Base-by-base conservation (phyloP, 2,888 invertebrate species). In the Microctonus hyperodae region DNA sequence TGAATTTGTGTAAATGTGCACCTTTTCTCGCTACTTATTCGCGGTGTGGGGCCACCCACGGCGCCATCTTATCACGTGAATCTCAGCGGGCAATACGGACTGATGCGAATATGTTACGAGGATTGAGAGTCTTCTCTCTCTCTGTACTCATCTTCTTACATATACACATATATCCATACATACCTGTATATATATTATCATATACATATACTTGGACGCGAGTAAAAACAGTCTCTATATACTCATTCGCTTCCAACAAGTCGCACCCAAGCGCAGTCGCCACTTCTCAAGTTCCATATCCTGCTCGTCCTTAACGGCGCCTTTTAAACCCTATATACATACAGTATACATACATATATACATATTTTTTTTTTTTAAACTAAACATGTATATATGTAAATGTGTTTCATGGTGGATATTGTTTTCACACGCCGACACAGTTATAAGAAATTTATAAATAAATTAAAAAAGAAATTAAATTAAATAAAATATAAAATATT, bases 1-100 rank as follows among this genome's bases (percentile, higher is more conserved):
- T 23, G 20, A n/a, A 28, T 20, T 23, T 60, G 35, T 35, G 48
- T 55, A 55, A 60, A 61, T 60, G 60, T 61, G 44, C 25, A 3
- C 37, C 50, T 40, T 44, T 44, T 44, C 44, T 44, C 44, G 56
- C 13, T 44, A 64, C 64, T 64, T 63, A 44, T 48, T 73, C 70
- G 70, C 71, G 70, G 55, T 68, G 67, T 64, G 62, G 67, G 83
- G 77, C 83, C 83, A 83, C 83, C 83, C 83, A 83, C 82, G 76
- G 79, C 76, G 83, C 79, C 79, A 79, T 77, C 79, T 82, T 82
- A 83, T 83, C 82, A 44, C 79, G 73, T 75, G 78, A 44, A 83
- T 82, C 82, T 81, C 48, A 61, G 72, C 53, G 71, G 70, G 72
- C 72, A 72, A 73, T 69, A 71, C 61, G 67, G 69, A 67, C 44